Conservation (phyloP, 2,797 vertebrate species). For the Pachyuromys duprasi region DNA sequence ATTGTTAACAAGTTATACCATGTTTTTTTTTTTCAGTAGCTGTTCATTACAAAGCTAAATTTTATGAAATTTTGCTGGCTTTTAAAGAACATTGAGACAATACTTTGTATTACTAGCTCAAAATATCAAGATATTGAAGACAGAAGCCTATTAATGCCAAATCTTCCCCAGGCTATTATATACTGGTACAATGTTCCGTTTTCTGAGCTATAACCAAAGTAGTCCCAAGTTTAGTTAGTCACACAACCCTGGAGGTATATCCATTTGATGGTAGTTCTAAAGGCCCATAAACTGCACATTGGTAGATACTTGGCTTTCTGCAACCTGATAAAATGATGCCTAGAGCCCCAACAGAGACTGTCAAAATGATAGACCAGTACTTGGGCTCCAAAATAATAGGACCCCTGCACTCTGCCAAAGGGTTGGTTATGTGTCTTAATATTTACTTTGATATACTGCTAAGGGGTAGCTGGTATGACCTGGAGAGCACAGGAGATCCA, state of each 20-base stretch:
- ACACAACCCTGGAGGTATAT: not conserved
- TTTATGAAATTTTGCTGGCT: not conserved
- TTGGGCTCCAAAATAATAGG: not conserved
- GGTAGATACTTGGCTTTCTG: not conserved
- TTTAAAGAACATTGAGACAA: not conserved
- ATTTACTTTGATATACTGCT: too few relatives aligned
- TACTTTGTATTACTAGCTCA: not conserved
- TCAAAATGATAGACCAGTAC: not conserved
- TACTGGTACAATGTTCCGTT: not conserved
- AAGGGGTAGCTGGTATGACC: too few relatives aligned
- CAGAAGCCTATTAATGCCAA: not conserved
- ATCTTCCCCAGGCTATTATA: rapidly evolving
- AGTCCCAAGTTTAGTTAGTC: not conserved
- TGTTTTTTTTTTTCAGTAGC: too few relatives aligned
- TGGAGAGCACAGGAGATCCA: too few relatives aligned
- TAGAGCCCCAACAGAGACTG: not conserved
- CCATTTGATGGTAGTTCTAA: not conserved
- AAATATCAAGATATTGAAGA: too few relatives aligned
- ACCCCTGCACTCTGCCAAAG: too few relatives aligned
- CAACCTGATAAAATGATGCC: not conserved
- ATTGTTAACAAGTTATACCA: not conserved
- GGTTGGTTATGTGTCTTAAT: too few relatives aligned
- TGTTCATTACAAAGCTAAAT: not conserved
- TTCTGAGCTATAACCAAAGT: not conserved
- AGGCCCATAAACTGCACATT: not conserved